phyloP scores from a whole-genome alignment of 2,888 invertebrate species.

The Endotricha flammealis region DNA sequence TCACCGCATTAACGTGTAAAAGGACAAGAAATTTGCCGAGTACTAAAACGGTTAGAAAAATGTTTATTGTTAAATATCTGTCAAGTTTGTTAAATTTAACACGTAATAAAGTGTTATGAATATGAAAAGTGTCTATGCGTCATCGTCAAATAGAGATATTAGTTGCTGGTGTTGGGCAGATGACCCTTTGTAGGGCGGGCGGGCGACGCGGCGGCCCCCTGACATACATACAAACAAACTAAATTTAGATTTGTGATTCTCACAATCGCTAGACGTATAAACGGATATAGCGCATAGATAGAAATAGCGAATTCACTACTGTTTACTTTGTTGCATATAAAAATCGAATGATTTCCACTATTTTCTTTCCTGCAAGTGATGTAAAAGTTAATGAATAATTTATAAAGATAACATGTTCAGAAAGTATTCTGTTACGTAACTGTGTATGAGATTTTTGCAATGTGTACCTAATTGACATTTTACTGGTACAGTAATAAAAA shows the following conservation, averaged over 20 bases:
- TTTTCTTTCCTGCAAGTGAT: slow-evolving; percentile 3
- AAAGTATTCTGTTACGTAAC: slow-evolving; percentile 1
- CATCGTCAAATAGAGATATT: slow-evolving; percentile 1
- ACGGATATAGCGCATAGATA: no score
- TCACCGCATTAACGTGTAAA: no score
- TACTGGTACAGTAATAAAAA: slow-evolving; percentile 1
- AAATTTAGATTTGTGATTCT: slow-evolving; percentile 67
- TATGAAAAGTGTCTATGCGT: not conserved
- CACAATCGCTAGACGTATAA: slow-evolving; percentile 60
- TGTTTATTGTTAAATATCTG: no score
- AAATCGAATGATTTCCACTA: not conserved
- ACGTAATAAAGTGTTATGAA: no score
- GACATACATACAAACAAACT: slow-evolving; percentile 72
- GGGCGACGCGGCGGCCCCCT: slow-evolving; percentile 56
- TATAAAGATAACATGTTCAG: slow-evolving; percentile 2
- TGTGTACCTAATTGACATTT: slow-evolving; percentile 13
- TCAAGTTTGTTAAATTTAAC: no score
- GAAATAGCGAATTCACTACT: no score
- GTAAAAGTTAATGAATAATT: slow-evolving; percentile 6
- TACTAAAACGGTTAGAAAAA: no score
- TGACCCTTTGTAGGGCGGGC: slow-evolving; percentile 71
- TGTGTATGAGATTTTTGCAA: not conserved
- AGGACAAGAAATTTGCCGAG: no score
- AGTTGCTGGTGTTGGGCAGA: slow-evolving; percentile 35
- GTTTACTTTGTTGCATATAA: no score